A percentile compares a stretch with the other conserved stretches of the same genome.
These are phyloP conservation scores for Hirudinaria manillensis DNA, from an alignment of 2,888 invertebrate genomes.

Conservation along the genomic window DNA sequence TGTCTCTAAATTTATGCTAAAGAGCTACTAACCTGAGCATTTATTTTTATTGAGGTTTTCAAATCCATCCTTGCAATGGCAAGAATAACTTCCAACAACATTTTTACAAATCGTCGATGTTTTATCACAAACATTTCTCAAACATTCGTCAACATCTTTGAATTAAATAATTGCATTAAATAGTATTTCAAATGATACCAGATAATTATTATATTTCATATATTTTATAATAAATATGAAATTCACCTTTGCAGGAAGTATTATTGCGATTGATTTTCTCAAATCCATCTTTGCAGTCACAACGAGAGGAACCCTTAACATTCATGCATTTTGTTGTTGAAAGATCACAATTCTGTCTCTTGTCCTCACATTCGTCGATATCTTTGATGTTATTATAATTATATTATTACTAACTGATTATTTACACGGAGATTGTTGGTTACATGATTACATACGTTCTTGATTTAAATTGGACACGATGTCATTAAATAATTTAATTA, in stretches of 20 bases:
- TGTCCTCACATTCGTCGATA: neutral
- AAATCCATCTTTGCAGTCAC: neutral
- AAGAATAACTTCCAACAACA: neutral
- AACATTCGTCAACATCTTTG: constrained; percentile 16
- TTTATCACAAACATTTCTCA: neutral
- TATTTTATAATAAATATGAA: no score
- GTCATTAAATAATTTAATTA: no score
- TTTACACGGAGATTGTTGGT: no score
- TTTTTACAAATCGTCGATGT: neutral
- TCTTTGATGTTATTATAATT: neutral
- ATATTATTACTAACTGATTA: no score
- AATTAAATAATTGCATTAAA: neutral
- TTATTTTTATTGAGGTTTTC: neutral
- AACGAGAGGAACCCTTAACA: neutral
- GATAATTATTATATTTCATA: neutral
- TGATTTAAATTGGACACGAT: no score
- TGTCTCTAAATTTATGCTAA: no score
- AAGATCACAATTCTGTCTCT: neutral
- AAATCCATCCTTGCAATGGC: constrained; percentile 3
- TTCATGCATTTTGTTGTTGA: neutral
- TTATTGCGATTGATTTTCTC: neutral
- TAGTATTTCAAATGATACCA: neutral
- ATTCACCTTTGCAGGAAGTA: no score
- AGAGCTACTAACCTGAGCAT: constrained; percentile 11
- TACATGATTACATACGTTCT: no score